Conservation (phyloP, 2,797 vertebrate species). For the Centropyge bicolor region DNA sequence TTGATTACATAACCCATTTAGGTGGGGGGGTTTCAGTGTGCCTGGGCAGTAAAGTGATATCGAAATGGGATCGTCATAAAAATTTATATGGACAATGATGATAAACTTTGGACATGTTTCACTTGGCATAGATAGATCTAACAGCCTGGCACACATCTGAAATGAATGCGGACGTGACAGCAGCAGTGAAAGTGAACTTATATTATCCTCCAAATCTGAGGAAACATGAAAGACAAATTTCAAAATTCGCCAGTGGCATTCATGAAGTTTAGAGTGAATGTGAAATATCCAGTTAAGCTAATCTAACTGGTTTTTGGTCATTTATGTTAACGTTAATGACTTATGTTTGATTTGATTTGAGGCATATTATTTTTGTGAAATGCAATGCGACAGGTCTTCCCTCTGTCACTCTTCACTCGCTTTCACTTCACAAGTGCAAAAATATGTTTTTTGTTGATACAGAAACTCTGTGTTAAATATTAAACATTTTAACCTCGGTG, state of each 20-base stretch:
- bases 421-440: neutral
- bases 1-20: constrained; percentile 48
- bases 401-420: no score
- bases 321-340: neutral
- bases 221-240: neutral
- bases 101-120: no score
- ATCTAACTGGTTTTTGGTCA: neutral
- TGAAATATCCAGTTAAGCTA: neutral
- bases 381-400: neutral
- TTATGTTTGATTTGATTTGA: neutral
- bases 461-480: constrained; percentile 43
- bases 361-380: neutral
- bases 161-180: no score
- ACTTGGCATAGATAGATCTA: no score
- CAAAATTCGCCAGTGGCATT: neutral
- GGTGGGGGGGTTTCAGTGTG: constrained; percentile 1
- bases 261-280: neutral
- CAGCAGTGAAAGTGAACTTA: no score
- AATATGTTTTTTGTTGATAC: constrained; percentile 10
- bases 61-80: no score
- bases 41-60: no score
- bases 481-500: constrained; percentile 34
- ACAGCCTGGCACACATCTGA: no score
- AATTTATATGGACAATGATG: no score
- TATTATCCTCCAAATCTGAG: no score